Base-by-base conservation (phyloP, 2,113 vertebrate species). In the Atlantisia rogersi region DNA sequence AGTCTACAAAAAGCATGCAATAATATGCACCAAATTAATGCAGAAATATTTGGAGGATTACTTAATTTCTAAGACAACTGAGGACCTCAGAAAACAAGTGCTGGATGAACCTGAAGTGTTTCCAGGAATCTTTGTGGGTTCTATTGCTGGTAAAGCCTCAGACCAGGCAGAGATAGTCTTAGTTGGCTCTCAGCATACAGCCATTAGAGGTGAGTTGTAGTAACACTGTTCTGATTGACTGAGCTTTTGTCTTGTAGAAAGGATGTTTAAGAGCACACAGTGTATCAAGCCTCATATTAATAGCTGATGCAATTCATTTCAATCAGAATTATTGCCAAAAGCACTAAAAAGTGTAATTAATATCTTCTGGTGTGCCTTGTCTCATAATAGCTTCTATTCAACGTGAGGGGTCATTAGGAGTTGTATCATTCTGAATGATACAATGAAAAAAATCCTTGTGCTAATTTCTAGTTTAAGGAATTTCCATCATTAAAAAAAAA, bases 311-410 rank as follows among this genome's bases (percentile, higher is more conserved):
- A 40, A 82, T 95, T 94, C 8, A 74, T 91, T 94, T 91, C 31
- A 80, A 58, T 64, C 50, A 65, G 31, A 87, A 87, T 85, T 86
- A 91, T 60, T 95, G 92, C 93, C 81, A 92, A 39, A 73, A 95
- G 86, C 81, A 79, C 48, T 65, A 82, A 56, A 62, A 92, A 77
- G 11, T 90, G 62, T 92, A 95, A 92, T 96, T 91, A 95, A 73
- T 86, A 82, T 84, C 81, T 85, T 82, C 74, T 85, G 46, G 32
- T 69, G 60, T 6, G 4, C 35, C 50, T 74, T 69, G 58, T 58
- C 77, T 94, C 81, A 9, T 48, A 82, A 71, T 31, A 62, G 44
- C 32, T 90, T 94, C 88, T 88, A 73, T 88, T 91, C 90, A 93
- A 67, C 22, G 11, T 1, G 2, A 82, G 82, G 73, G 21, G 86